Base-by-base conservation (phyloP, 1,140 invertebrate species). In the Brachionus rotundiformis region DNA sequence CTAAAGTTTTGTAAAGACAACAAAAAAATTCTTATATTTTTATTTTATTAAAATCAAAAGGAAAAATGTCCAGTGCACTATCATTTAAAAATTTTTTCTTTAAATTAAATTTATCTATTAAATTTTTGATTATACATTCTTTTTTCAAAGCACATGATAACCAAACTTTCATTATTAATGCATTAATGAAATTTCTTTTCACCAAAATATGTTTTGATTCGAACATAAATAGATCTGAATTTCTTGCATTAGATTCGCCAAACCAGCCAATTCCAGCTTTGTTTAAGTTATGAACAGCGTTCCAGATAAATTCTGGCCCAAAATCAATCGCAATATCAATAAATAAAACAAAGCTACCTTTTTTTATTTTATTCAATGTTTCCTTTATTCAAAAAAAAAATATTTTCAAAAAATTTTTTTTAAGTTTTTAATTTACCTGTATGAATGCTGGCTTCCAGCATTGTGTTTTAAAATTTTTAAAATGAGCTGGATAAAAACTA, bases 61-160 rank as follows among this genome's bases (percentile, higher is more conserved):
- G 44, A 49, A 49, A 49, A 49, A 49, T n/a, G 16, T 49, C 16
- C 0, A 23, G 5, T n/a, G 44, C 2, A 2, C 1, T 49, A 19
- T 49, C 16, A 49, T 49, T 49, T 16, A n/a, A n/a, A 49, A 49
- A 49, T 3, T 5, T 13, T 16, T 19, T 49, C 5, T 16, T 4
- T n/a, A 49, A n/a, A 1, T 11, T 2, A 19, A n/a, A 1, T n/a
- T 83, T 47, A 86, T 49, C 16, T n/a, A 49, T 19, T 49, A 49
- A 49, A 49, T 49, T 49, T 49, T 11, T 19, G n/a, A 49, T 49
- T 1, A 49, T 49, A 4, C 13, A 49, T 49, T 49, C 16, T 49
- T 49, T 49, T 11, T 49, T n/a, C 5, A 49, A 49, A 19, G 44
- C 44, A 49, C 44, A 49, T n/a, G 44, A 49, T n/a, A 19, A 5